Evolutionary conservation across 2,888 invertebrate species (phyloP), one percentile per base, ranked within the genome.

Genomic region (Chrysolina haemoptera): DNA sequence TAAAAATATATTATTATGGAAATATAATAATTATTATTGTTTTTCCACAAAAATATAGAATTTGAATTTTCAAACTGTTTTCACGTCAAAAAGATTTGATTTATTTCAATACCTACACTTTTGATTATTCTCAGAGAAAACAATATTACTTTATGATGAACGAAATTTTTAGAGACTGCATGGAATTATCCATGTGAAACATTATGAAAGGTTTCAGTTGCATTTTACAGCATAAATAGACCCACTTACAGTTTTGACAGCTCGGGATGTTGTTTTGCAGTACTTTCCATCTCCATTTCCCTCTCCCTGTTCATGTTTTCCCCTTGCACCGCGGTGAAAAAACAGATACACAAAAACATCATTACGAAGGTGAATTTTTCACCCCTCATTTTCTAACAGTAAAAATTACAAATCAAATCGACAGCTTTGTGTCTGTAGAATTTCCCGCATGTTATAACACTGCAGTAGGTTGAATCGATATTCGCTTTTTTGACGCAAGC

Each of bases 191-290:
- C 8, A 18, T 14, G 40, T 18, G 22, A 0, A 35, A 35, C 8
- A 35, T 40, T 63, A 18, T 27, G n/a, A 63, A 40, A 40, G 10
- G 18, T 50, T 50, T 18, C 50, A 50, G 8, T 8, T 18, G 11
- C 18, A 2, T 18, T 43, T 43, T 14, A 8, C 9, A 50, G n/a
- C 46, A 64, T 1, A 22, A 59, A 18, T 22, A 62, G 20, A 59
- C 41, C 43, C 67, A 81, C 84, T 84, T 78, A 85, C 85, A 85
- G 70, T 78, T 83, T 84, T 11, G 83, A 75, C 67, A 85, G 70
- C 74, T 85, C 85, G 0, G 85, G 85, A 76, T 85, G 85, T 76
- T 84, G 85, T 70, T 85, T 84, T 20, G 81, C 75, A 50, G 71
- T 75, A 62, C 71, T 75, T 59, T 75, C 74, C 66, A 48, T 50